Conservation (phyloP, 1,140 invertebrate genomes). For the Cyrtorhinus lividipennis region DNA sequence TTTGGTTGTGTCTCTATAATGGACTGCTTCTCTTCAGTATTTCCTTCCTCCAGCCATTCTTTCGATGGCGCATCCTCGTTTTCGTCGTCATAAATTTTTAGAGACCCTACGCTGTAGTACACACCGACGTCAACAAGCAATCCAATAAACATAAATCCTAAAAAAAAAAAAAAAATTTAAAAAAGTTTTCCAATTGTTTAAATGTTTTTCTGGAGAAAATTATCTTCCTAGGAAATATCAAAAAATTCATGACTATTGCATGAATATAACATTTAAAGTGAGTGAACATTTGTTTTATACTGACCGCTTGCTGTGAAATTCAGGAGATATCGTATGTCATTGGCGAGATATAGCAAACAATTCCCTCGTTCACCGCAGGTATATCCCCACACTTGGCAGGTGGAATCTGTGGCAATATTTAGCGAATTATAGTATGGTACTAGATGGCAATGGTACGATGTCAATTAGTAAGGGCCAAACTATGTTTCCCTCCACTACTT, state of each 20-base stretch:
- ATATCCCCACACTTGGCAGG: conserved; percentile 28
- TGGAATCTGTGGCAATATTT: conserved; percentile 23
- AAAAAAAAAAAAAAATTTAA: not conserved
- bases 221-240: no score
- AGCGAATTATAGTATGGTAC: not conserved
- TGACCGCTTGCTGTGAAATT: conserved; percentile 23
- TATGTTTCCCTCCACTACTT: no score
- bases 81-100: conserved; percentile 17
- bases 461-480: no score
- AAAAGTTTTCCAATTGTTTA: not conserved
- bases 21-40: no score
- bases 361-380: conserved; percentile 28
- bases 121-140: conserved; percentile 6
- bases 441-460: no score
- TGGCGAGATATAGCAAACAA: conserved; percentile 29
- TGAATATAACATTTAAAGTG: not conserved
- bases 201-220: not conserved
- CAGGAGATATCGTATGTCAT: conserved; percentile 26
- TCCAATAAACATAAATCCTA: conserved; percentile 12
- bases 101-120: not conserved
- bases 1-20: no score
- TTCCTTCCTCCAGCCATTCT: no score
- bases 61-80: no score
- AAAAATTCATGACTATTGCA: no score
- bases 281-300: not conserved